phyloP scores from a whole-genome alignment of 2,113 vertebrate genomes.

The Malaclemys terrapin region DNA sequence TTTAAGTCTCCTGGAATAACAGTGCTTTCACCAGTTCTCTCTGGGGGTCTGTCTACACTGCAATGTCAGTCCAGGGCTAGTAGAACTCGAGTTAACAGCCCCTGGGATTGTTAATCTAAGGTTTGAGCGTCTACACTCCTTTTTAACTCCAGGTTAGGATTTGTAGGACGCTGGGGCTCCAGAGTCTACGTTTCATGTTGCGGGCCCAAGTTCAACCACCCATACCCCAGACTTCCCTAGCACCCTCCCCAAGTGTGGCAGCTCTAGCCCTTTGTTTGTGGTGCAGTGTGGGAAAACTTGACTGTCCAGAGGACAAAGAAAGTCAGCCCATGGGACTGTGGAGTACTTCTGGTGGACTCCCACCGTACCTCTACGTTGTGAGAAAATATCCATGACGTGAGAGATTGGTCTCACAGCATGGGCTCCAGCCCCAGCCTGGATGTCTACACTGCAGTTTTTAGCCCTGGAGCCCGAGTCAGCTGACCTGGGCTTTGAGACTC shows the following conservation, averaged over 20 bases:
- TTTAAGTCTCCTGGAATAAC: background rate
- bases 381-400: background rate
- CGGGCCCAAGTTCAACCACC: background rate
- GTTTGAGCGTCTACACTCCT: background rate
- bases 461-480: background rate
- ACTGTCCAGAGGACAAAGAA: background rate
- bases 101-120: background rate
- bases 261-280: background rate
- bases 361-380: background rate
- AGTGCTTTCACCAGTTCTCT: background rate
- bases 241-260: background rate
- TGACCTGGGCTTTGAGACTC: background rate
- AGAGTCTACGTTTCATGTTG: background rate
- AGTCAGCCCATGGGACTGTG: background rate
- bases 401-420: background rate
- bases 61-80: background rate
- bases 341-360: background rate
- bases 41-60: background rate
- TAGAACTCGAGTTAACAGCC: background rate
- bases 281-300: background rate
- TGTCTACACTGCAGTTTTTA: background rate
- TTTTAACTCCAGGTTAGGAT: background rate
- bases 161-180: background rate
- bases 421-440: background rate
- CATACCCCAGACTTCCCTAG: background rate